Conservation (phyloP, 2,113 vertebrate species). For the Leiothrix lutea region DNA sequence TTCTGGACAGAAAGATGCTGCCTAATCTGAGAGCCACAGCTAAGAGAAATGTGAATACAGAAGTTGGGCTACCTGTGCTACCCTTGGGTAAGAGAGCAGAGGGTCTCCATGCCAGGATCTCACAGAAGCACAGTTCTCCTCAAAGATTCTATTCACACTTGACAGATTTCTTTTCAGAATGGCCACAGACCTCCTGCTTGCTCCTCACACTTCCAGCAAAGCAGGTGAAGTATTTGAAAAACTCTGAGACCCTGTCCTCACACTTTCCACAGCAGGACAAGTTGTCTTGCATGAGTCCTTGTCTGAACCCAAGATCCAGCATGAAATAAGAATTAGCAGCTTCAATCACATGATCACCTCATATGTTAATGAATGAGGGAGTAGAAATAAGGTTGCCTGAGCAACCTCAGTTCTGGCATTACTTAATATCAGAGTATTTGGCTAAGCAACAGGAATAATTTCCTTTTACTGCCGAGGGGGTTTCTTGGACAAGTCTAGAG, state of each 20-base stretch:
- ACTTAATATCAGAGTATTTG: background rate
- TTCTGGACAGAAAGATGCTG: background rate
- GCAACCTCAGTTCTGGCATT: constrained; percentile 28
- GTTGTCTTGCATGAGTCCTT: background rate
- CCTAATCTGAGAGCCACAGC: background rate
- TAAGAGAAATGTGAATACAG: background rate
- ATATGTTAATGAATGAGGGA: background rate
- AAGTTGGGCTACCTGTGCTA: background rate
- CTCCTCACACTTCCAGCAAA: background rate
- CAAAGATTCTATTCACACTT: background rate
- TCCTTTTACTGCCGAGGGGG: background rate
- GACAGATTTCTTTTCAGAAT: background rate
- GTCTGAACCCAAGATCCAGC: background rate
- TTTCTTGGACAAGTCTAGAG: background rate
- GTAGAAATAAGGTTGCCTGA: constrained; percentile 40
- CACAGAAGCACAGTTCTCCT: background rate
- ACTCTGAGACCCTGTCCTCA: background rate
- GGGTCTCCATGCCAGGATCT: background rate
- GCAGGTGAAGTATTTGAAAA: background rate
- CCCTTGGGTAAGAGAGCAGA: background rate
- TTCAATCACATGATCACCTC: background rate
- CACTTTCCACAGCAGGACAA: background rate
- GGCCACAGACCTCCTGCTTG: background rate
- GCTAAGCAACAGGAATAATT: background rate
- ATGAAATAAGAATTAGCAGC: background rate